Percentiles rank a stretch among this genome's conserved stretches.
These are phyloP conservation scores for Neosilurus mollespiculum DNA, from an alignment of 2,797 vertebrate species.

Conservation along the genomic window DNA sequence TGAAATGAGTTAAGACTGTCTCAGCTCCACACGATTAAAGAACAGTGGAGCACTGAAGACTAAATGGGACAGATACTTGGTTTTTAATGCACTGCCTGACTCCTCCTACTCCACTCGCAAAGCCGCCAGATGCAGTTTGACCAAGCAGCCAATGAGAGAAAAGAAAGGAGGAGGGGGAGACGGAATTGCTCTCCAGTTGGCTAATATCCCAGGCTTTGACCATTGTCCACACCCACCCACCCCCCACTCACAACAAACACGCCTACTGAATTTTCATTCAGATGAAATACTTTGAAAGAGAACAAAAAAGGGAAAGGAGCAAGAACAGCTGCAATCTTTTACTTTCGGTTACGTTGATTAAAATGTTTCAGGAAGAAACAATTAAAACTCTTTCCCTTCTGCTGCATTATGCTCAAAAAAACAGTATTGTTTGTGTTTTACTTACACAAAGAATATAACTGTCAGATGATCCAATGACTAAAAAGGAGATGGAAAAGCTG, in stretches of 20 bases:
- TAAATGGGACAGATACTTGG: constrained; percentile 69
- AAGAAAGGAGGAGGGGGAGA: constrained; percentile 52
- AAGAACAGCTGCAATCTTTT: constrained; percentile 75
- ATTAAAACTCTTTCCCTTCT: constrained; percentile 46
- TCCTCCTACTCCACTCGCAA: constrained; percentile 63
- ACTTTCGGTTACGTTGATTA: constrained; percentile 69
- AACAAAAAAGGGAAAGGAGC: constrained; percentile 48
- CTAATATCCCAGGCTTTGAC: constrained; percentile 58
- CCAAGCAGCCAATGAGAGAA: constrained; percentile 65
- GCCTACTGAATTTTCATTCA: constrained; percentile 77
- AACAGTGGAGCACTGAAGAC: constrained; percentile 60
- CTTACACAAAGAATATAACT: constrained; percentile 41
- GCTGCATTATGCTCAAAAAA: constrained; percentile 50
- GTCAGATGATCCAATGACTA: constrained; percentile 36
- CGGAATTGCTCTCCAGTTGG: constrained; percentile 65
- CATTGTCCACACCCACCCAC: constrained; percentile 64
- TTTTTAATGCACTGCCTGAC: constrained; percentile 69
- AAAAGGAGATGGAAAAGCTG: too few relatives aligned
- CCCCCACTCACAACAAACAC: constrained; percentile 73
- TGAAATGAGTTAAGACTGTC: constrained; percentile 26
- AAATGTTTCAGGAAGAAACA: constrained; percentile 56
- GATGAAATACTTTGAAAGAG: constrained; percentile 77
- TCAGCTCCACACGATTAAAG: constrained; percentile 56
- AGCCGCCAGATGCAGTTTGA: constrained; percentile 58
- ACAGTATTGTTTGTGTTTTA: constrained; percentile 39